Evolutionary conservation across 2,888 invertebrate genomes (phyloP).

Genomic region (Rotaria sp.): DNA sequence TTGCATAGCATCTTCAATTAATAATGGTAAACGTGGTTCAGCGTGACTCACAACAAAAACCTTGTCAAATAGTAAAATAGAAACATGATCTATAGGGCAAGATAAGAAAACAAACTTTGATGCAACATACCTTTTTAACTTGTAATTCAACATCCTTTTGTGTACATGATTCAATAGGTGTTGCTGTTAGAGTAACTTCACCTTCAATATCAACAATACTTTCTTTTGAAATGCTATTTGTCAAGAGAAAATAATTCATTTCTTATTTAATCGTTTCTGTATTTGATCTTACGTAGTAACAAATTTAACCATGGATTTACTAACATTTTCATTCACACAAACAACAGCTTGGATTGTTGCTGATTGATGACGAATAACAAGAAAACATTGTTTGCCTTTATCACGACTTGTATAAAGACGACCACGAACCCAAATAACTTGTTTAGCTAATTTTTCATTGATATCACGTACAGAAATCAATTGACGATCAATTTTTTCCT

Average conservation of each 20-base stretch:
- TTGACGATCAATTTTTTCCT: conserved; percentile 55
- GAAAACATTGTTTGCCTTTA: conserved; percentile 89
- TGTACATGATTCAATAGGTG: conserved; percentile 73
- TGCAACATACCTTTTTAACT: conserved; percentile 53
- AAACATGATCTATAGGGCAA: too few relatives aligned
- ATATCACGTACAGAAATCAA: conserved; percentile 56
- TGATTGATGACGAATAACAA: conserved; percentile 80
- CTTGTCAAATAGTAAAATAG: conserved; percentile 53
- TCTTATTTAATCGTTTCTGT: too few relatives aligned
- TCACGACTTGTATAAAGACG: conserved; percentile 84
- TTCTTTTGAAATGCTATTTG: conserved; percentile 75
- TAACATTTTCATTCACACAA: conserved; percentile 64
- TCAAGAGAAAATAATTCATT: too few relatives aligned
- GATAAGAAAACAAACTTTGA: too few relatives aligned
- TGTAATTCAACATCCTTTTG: conserved; percentile 76
- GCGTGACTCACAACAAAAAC: conserved; percentile 79
- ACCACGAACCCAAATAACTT: conserved; percentile 68
- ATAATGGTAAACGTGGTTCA: conserved; percentile 76
- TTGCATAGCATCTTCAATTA: conserved; percentile 89
- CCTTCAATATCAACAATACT: conserved; percentile 87
- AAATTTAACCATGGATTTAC: conserved; percentile 95
- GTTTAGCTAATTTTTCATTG: conserved; percentile 56
- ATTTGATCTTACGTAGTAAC: conserved; percentile 64
- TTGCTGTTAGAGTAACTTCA: conserved; percentile 65
- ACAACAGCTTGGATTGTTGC: conserved; percentile 71